Evolutionary conservation across 2,113 vertebrate species (phyloP).

Genomic region (Machaerirhynchus nigripectus): DNA sequence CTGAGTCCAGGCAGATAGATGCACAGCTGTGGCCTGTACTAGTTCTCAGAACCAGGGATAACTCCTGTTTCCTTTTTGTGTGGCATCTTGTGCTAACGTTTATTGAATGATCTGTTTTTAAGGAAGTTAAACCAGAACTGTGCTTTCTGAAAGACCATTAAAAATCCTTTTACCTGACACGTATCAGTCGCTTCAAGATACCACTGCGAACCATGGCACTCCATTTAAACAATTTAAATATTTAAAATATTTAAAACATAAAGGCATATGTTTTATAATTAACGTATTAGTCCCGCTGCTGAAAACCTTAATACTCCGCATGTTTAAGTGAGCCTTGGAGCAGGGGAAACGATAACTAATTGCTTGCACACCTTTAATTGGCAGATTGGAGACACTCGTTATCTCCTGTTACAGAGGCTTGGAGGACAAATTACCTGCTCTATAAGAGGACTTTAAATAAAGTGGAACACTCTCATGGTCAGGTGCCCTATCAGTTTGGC

Average conservation of each 20-base stretch:
- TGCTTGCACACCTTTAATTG: not conserved
- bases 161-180: not conserved
- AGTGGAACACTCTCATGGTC: accelerated
- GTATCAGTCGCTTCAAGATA: not conserved
- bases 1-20: not conserved
- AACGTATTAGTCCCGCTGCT: not conserved
- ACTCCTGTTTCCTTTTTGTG: not conserved
- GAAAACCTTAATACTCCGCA: not conserved
- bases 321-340: not conserved
- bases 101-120: not conserved
- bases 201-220: not conserved
- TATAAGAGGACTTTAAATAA: not conserved
- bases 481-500: not conserved
- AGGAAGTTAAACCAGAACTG: not conserved
- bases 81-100: not conserved
- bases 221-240: not conserved
- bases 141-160: not conserved
- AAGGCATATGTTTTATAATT: not conserved
- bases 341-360: not conserved
- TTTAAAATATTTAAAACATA: not conserved
- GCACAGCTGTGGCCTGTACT: not conserved
- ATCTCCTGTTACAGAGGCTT: not conserved
- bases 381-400: not conserved
- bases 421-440: not conserved
- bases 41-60: not conserved